Evolutionary conservation across 2,113 vertebrate species (phyloP).

Genomic region (Phocoena phocoena): DNA sequence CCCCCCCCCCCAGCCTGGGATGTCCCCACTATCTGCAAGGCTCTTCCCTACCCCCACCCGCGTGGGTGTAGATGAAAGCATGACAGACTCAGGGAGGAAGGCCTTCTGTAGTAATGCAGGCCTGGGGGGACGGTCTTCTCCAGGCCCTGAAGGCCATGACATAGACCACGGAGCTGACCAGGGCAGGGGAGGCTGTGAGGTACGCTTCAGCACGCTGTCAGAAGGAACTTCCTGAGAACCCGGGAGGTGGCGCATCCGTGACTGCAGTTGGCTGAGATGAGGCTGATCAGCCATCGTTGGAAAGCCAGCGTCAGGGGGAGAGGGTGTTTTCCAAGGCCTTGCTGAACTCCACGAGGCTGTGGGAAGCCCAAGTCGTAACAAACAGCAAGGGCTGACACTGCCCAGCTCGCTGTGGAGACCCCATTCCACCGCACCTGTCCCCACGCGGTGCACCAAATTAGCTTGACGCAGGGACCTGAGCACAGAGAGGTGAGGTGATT

Average conservation of each 20-base stretch:
- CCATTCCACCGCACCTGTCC: rapidly evolving
- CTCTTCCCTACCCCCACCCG: background rate
- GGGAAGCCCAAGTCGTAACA: background rate
- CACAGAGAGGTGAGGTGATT: too few species aligned
- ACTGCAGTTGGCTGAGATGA: background rate
- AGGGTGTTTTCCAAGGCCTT: background rate
- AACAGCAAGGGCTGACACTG: background rate
- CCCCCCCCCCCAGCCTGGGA: background rate
- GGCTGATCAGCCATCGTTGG: background rate
- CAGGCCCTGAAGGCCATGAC: background rate
- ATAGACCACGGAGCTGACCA: background rate
- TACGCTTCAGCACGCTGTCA: background rate
- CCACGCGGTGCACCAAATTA: rapidly evolving
- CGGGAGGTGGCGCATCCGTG: background rate
- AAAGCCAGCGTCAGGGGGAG: background rate
- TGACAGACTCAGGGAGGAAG: background rate
- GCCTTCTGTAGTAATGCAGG: background rate
- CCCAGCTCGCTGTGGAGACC: background rate
- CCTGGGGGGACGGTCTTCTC: background rate
- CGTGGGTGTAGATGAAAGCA: background rate
- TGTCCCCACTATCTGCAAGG: background rate
- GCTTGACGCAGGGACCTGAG: background rate
- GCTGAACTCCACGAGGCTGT: background rate
- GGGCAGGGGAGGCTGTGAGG: background rate
- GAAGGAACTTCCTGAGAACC: background rate